Base-by-base conservation (phyloP, 2,113 vertebrate genomes). In the Rhadina sibilatrix region DNA sequence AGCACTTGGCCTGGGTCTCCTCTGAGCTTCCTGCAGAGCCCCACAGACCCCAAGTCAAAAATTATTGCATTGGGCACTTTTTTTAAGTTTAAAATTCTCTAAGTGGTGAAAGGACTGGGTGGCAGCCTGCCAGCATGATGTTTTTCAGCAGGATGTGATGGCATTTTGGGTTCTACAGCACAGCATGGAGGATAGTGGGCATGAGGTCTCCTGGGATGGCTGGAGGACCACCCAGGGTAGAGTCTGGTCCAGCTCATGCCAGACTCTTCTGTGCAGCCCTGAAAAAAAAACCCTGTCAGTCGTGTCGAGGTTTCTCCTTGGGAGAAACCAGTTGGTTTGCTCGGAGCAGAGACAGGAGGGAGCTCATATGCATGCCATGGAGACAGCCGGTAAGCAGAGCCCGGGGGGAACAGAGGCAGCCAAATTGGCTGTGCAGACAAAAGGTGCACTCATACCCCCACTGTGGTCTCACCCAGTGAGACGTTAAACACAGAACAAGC, bases 321-420 rank as follows among this genome's bases (percentile, higher is more conserved):
- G 38, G 72, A 87, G 83, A 87, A 97, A 96, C 94, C 95, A 93
- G 95, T 93, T 89, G 89, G 95, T 93, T 97, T 90, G 93, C 94
- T 96, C 56, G 4, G 49, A 90, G 78, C 28, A 49, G 91, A 97
- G 94, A 90, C 92, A 93, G 94, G 71, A 96, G 90, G 42, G 83
- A 94, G 71, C 94, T 96, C 93, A 95, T 96, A 95, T 97, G 94
- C 96, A 97, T 97, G 94, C 93, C 2, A 5, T 0, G 3, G 89
- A 97, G 96, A 96, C 96, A 96, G 93, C 59, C 6, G 2, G 46
- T 69, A 80, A 94, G 94, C 80, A 94, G 86, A 83, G 96, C 96
- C 96, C 0, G 2, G 71, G 38, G 87, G 72, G 27, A 94, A 59
- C 42, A 33, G 38, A 90, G 86, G 89, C 93, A 90, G 95, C 91